phyloP scores from a whole-genome alignment of 1,140 invertebrate species.

The Drosophila chauvacae region DNA sequence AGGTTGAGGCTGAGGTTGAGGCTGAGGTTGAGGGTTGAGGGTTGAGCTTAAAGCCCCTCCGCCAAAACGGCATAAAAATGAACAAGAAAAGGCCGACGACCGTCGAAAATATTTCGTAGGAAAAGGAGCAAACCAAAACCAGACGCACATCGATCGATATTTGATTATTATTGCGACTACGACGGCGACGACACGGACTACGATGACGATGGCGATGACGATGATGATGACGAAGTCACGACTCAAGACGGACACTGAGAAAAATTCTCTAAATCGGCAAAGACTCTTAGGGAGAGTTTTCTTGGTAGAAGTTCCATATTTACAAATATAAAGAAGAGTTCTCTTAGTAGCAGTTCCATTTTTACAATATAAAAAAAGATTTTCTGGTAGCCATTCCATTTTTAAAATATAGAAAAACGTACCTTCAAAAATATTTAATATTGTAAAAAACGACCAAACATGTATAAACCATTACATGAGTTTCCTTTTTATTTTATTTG shows the following conservation, averaged over 20 bases:
- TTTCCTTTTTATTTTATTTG: not conserved
- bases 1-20: slow-evolving; percentile 7
- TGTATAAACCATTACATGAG: not conserved
- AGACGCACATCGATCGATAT: slow-evolving; percentile 84
- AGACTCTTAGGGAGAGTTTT: not conserved
- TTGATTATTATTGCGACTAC: slow-evolving; percentile 79
- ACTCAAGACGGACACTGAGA: slow-evolving; percentile 53
- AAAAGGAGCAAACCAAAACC: slow-evolving; percentile 58
- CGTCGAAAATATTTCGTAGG: slow-evolving; percentile 65
- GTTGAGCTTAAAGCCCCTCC: slow-evolving; percentile 35
- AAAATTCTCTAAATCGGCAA: not conserved
- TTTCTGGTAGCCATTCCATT: fast-evolving
- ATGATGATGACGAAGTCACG: slow-evolving; percentile 46
- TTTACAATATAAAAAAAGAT: not conserved
- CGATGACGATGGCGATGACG: slow-evolving; percentile 25
- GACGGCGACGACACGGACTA: slow-evolving; percentile 37
- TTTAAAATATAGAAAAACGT: not conserved
- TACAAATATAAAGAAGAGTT: not conserved
- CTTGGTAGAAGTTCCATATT: not conserved
- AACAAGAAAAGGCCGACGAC: slow-evolving; percentile 58
- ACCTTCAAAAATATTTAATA: not conserved
- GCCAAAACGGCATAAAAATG: slow-evolving; percentile 32
- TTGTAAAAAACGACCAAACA: not conserved
- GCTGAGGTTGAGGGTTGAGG: not conserved
- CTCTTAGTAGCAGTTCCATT: not conserved